These are phyloP conservation scores for Archips crataeganus DNA, from an alignment of 2,888 invertebrate species.

Conservation along the genomic window DNA sequence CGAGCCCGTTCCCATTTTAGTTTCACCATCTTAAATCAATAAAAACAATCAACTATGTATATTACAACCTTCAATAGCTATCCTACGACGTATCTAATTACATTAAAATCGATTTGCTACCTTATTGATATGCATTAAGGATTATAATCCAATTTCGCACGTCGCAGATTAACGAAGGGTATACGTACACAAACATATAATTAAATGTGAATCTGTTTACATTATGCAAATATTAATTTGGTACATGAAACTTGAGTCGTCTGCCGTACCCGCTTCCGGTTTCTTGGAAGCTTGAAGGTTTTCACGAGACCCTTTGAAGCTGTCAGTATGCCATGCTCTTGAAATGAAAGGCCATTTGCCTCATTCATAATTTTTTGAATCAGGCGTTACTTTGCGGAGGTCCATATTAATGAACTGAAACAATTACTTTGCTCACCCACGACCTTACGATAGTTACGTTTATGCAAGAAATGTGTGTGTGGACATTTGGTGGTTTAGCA, in stretches of 20 bases:
- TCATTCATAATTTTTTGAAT: too few species aligned
- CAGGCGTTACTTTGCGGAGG: too few species aligned
- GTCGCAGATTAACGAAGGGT: constrained; percentile 11
- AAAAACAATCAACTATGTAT: too few species aligned
- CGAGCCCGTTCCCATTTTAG: too few species aligned
- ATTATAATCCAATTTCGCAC: constrained; percentile 22
- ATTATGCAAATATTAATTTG: constrained; percentile 35
- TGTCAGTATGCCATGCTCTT: too few species aligned
- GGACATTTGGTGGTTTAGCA: too few species aligned
- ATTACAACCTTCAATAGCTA: background rate
- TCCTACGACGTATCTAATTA: constrained; percentile 1
- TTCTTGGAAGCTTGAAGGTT: background rate
- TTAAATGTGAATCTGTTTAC: constrained; percentile 14
- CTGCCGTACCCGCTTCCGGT: constrained; percentile 2
- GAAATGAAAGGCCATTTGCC: background rate
- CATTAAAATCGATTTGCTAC: background rate
- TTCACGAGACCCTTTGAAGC: background rate
- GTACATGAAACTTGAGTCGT: constrained; percentile 23
- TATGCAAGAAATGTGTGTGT: too few species aligned
- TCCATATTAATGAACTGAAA: too few species aligned
- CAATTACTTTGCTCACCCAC: too few species aligned
- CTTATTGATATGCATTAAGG: constrained; percentile 28
- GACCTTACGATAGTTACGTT: too few species aligned
- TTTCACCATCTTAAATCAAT: too few species aligned
- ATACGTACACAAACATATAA: constrained; percentile 18